These are phyloP conservation scores for Lophius piscatorius DNA, from an alignment of 2,113 vertebrate species.

Conservation along the genomic window DNA sequence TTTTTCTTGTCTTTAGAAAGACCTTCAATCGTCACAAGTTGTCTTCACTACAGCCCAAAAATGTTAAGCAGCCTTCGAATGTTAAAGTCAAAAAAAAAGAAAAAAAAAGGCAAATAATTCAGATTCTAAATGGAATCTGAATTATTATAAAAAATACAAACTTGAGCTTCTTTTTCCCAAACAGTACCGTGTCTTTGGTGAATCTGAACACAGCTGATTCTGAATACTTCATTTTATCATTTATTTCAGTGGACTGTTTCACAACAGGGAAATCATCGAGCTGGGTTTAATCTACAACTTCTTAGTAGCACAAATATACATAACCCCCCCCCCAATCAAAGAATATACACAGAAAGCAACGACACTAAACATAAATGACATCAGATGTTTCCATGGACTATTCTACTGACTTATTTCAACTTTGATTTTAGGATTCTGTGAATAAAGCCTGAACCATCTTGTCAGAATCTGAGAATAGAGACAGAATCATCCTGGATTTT, in stretches of 20 bases:
- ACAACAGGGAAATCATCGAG: conserved; percentile 21
- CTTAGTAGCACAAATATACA: conserved; percentile 56
- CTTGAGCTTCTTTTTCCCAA: background rate
- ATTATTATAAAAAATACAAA: background rate
- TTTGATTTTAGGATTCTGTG: too few relatives aligned
- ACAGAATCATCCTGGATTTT: too few relatives aligned
- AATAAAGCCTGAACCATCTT: too few relatives aligned
- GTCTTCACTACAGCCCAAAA: conserved; percentile 49
- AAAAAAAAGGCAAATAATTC: conserved; percentile 3
- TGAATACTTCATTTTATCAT: background rate
- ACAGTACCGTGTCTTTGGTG: conserved; percentile 15
- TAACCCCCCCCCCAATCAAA: conserved; percentile 15
- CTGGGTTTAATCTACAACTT: conserved; percentile 23
- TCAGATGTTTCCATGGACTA: background rate
- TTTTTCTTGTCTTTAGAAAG: conserved; percentile 21
- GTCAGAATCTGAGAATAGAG: too few relatives aligned
- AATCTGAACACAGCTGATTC: background rate
- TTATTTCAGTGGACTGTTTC: conserved; percentile 8
- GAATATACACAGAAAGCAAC: conserved; percentile 18
- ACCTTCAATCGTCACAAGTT: conserved; percentile 42
- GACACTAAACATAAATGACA: conserved; percentile 22
- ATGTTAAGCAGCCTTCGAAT: conserved; percentile 43
- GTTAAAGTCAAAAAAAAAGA: background rate
- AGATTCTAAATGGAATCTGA: conserved; percentile 3
- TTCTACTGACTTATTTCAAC: too few relatives aligned